Conservation (phyloP, 1,140 invertebrate species). For the Paraescarpia echinospica region DNA sequence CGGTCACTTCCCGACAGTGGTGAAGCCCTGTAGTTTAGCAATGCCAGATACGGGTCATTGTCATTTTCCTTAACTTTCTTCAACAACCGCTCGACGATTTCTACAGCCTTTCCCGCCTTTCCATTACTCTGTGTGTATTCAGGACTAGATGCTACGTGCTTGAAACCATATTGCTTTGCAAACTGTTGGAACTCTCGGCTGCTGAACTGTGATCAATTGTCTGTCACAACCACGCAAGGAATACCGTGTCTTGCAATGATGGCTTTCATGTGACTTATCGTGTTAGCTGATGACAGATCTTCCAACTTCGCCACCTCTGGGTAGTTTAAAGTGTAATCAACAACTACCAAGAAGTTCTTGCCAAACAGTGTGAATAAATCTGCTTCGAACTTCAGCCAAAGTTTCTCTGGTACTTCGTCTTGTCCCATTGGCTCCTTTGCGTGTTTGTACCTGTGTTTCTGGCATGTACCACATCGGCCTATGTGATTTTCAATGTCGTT, state of each 20-base stretch:
- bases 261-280: not conserved
- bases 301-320: not conserved
- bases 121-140: conserved; percentile 48
- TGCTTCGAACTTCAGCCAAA: not conserved
- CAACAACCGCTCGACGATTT: not conserved
- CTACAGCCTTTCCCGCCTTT: conserved; percentile 32
- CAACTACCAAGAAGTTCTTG: not conserved
- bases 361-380: not conserved
- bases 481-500: not conserved
- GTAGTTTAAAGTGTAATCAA: not conserved
- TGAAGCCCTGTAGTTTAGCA: no score
- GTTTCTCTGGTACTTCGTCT: not conserved
- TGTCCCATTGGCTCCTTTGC: not conserved
- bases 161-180: conserved; percentile 51
- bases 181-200: conserved; percentile 55
- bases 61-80: not conserved
- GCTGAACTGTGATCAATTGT: conserved; percentile 58
- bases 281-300: not conserved
- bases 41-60: not conserved
- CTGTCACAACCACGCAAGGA: conserved; percentile 52
- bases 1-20: no score
- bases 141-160: conserved; percentile 39
- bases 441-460: not conserved
- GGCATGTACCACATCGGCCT: not conserved
- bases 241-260: conserved; percentile 55